Conservation (phyloP, 2,113 vertebrate species). For the Holacanthus passer region DNA sequence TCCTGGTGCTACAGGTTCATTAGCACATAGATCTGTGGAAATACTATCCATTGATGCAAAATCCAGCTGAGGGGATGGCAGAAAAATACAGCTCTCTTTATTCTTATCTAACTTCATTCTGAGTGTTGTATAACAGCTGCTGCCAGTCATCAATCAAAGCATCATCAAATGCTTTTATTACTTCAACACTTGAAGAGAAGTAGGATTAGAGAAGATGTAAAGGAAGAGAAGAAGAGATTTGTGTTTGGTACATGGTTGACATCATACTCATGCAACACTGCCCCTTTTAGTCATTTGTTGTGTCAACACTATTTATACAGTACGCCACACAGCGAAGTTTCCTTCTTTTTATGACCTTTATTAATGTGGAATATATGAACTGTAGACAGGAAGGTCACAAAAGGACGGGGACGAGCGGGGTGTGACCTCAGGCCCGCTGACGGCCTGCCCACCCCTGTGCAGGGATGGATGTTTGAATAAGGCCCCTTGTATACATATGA, state of each 20-base stretch:
- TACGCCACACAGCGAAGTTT: slow-evolving; percentile 17
- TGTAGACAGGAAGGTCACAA: slow-evolving; percentile 48
- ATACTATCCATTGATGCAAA: slow-evolving; percentile 8
- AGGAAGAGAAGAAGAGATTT: neutral
- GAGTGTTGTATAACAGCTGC: slow-evolving; percentile 3
- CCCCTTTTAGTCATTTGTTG: slow-evolving; percentile 18
- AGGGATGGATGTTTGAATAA: slow-evolving; percentile 62
- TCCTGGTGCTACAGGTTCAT: slow-evolving; percentile 47
- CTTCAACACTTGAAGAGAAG: neutral
- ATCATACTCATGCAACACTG: neutral
- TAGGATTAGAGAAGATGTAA: neutral
- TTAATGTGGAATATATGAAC: slow-evolving; percentile 61
- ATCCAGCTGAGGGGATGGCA: slow-evolving; percentile 21
- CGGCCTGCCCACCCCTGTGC: slow-evolving; percentile 35
- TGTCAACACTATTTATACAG: slow-evolving; percentile 37
- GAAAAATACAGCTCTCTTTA: neutral
- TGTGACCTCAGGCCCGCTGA: slow-evolving; percentile 48
- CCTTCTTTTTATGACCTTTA: slow-evolving; percentile 30
- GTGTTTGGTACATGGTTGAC: slow-evolving; percentile 29
- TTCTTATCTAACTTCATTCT: slow-evolving; percentile 15
- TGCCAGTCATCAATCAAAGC: neutral
- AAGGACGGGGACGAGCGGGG: slow-evolving; percentile 51
- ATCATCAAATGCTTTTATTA: slow-evolving; percentile 2
- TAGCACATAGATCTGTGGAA: slow-evolving; percentile 35
- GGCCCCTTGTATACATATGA: slow-evolving; percentile 57